Percentiles rank a stretch among this genome's conserved stretches.
Conservation (phyloP, 2,888 invertebrate genomes). For the Congeria kusceri region DNA sequence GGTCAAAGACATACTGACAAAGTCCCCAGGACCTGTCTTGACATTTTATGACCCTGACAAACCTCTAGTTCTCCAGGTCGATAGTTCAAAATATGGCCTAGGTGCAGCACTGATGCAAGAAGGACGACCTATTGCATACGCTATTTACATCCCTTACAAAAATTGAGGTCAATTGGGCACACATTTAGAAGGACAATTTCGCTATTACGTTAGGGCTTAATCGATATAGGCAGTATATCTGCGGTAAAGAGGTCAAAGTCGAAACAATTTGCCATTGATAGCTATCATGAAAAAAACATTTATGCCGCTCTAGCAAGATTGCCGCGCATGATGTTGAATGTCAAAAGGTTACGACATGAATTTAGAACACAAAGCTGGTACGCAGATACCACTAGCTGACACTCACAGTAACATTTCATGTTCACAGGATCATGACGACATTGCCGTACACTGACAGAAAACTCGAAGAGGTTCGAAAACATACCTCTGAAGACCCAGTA, state of each 20-base stretch:
- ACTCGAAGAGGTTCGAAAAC: conserved; percentile 39
- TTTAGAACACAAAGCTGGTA: conserved; percentile 15
- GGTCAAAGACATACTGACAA: conserved; percentile 40
- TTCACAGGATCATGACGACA: conserved; percentile 42
- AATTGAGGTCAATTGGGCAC: conserved; percentile 57
- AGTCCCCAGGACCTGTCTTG: conserved; percentile 11
- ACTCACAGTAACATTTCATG: conserved; percentile 30
- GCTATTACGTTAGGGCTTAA: conserved; percentile 50
- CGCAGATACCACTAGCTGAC: conserved; percentile 23
- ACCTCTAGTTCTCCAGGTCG: conserved; percentile 28
- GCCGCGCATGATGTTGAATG: conserved; percentile 27
- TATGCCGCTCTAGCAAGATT: conserved; percentile 18
- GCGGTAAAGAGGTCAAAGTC: conserved; percentile 40
- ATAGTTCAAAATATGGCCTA: conserved; percentile 49
- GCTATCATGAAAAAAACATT: conserved; percentile 17
- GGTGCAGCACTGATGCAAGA: conserved; percentile 62
- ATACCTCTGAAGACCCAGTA: conserved; percentile 34
- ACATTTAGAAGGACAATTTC: conserved; percentile 58
- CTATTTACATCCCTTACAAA: conserved; percentile 51
- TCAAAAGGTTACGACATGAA: conserved; percentile 32
- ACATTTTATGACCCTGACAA: background rate
- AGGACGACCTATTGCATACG: conserved; percentile 61
- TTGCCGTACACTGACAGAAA: conserved; percentile 49
- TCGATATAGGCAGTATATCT: conserved; percentile 49
- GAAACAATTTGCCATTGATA: conserved; percentile 57